A percentile compares a stretch with the other conserved stretches of the same genome.
These are phyloP conservation scores for Grapholita molesta DNA, from an alignment of 1,140 invertebrate species.

Conservation along the genomic window DNA sequence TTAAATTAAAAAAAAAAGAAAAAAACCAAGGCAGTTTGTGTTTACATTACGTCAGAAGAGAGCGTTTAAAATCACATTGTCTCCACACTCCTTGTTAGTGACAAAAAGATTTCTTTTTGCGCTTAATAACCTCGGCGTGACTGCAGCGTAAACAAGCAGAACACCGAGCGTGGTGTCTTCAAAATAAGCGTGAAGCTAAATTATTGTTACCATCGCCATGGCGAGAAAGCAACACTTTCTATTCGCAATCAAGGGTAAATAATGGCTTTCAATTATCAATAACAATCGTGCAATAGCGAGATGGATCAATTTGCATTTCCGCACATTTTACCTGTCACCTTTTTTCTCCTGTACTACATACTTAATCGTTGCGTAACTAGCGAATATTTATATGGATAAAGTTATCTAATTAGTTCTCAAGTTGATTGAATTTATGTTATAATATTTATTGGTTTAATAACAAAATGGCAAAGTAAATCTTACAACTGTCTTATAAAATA, in stretches of 20 bases:
- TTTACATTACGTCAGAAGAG: slow-evolving; percentile 8
- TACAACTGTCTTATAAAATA: too few relatives aligned
- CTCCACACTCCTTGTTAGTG: slow-evolving; percentile 16
- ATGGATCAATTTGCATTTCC: slow-evolving; percentile 38
- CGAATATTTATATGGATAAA: not conserved
- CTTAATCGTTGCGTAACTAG: not conserved
- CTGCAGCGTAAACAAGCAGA: slow-evolving; percentile 18
- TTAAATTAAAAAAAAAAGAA: not conserved
- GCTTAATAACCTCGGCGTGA: slow-evolving; percentile 23
- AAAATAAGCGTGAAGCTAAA: slow-evolving; percentile 41
- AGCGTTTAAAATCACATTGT: slow-evolving; percentile 21
- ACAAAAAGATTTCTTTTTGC: slow-evolving; percentile 25
- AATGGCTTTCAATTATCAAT: slow-evolving; percentile 49
- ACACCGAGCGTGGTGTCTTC: slow-evolving; percentile 30
- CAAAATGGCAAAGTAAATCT: too few relatives aligned
- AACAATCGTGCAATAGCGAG: slow-evolving; percentile 30
- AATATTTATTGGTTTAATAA: too few relatives aligned
- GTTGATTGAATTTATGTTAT: not conserved
- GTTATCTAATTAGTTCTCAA: not conserved
- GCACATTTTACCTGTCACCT: slow-evolving; percentile 2
- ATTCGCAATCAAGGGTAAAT: slow-evolving; percentile 46
- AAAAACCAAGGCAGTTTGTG: not conserved
- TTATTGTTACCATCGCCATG: slow-evolving; percentile 32
- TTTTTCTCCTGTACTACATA: not conserved
- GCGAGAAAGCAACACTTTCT: slow-evolving; percentile 57